Conservation (phyloP, 2,797 vertebrate species). For the Myotis planiceps region DNA sequence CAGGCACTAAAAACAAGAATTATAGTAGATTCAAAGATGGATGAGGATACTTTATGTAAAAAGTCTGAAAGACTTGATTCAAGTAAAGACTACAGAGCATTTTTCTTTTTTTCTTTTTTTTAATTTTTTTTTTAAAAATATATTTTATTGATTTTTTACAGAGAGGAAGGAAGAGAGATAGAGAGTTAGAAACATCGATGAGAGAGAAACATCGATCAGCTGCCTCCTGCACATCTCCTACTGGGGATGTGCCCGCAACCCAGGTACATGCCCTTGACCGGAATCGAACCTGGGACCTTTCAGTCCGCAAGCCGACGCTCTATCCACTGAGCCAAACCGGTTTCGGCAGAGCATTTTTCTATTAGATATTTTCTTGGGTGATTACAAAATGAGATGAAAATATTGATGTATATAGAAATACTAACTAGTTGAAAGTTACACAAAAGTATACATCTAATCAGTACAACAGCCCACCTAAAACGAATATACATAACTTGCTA, state of each 20-base stretch:
- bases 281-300: no score
- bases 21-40: conserved; percentile 47
- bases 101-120: conserved; percentile 64
- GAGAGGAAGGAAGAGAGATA: no score
- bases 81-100: conserved; percentile 28
- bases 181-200: no score
- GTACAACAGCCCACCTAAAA: background rate
- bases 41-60: conserved; percentile 10
- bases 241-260: no score
- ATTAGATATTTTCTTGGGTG: conserved; percentile 12
- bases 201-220: no score
- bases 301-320: no score
- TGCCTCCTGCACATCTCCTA: no score
- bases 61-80: conserved; percentile 46
- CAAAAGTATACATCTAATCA: conserved; percentile 37
- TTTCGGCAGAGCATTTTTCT: conserved; percentile 34
- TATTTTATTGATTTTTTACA: no score
- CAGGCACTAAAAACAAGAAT: conserved; percentile 31
- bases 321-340: no score
- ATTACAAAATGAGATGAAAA: conserved; percentile 42
- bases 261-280: no score
- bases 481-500: conserved; percentile 6
- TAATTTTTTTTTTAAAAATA: no score
- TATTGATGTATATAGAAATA: background rate
- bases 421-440: conserved; percentile 9